Evolutionary conservation across 2,113 vertebrate genomes (phyloP).

Genomic region (Bombycilla garrulus): DNA sequence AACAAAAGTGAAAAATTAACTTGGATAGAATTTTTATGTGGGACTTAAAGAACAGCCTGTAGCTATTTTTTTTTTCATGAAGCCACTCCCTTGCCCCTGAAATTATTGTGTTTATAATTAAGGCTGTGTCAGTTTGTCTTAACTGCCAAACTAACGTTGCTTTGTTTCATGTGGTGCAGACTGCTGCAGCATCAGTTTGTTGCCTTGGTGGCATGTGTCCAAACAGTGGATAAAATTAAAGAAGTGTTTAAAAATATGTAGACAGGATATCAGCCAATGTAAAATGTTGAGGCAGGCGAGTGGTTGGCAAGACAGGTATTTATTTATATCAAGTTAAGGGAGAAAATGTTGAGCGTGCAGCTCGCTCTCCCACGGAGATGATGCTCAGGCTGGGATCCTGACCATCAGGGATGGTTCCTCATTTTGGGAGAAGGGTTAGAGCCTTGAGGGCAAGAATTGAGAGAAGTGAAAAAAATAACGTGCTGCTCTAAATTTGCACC

Average conservation of each 20-base stretch:
- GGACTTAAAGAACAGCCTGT: not conserved
- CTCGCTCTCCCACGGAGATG: not conserved
- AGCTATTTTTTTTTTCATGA: not conserved
- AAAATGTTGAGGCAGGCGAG: not conserved
- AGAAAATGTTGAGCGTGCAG: not conserved
- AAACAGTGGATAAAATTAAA: conserved; percentile 42
- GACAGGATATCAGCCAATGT: conserved; percentile 24
- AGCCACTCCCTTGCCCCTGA: not conserved
- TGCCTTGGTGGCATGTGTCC: conserved; percentile 39
- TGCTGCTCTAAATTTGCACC: not conserved
- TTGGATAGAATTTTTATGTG: not conserved
- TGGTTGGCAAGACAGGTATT: not conserved
- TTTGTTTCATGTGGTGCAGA: not conserved
- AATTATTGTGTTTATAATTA: conserved; percentile 14
- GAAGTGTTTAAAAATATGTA: conserved; percentile 30
- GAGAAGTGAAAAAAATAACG: accelerated
- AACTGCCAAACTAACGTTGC: not conserved
- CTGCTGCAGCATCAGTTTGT: conserved; percentile 8
- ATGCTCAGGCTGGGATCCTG: not conserved
- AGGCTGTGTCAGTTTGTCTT: not conserved
- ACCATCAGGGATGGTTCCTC: not conserved
- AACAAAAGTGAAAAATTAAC: not conserved
- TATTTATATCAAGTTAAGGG: conserved; percentile 27
- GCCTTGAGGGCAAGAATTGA: too few relatives aligned
- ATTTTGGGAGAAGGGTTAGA: not conserved